These are phyloP conservation scores for Physella acuta DNA, from an alignment of 1,140 invertebrate genomes.

Conservation along the genomic window DNA sequence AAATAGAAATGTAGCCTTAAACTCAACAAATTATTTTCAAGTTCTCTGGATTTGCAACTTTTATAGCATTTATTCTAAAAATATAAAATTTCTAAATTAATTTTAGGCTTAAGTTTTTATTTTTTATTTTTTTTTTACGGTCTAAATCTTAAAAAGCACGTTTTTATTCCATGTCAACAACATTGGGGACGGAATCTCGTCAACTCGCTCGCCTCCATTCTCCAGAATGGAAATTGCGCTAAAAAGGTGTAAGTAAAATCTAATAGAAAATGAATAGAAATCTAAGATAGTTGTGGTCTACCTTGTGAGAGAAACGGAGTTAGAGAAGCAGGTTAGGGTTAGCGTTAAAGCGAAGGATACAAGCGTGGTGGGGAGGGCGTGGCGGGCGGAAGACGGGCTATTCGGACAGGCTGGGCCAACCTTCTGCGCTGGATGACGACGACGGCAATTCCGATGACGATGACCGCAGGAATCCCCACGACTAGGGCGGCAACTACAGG, in stretches of 20 bases:
- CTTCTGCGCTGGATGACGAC: constrained; percentile 31
- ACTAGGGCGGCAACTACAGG: constrained; percentile 34
- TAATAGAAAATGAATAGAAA: background rate
- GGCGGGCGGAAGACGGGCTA: background rate
- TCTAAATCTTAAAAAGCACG: too few species aligned
- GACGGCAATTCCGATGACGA: constrained; percentile 36
- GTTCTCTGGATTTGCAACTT: too few species aligned
- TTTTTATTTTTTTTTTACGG: too few species aligned
- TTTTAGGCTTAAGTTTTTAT: too few species aligned
- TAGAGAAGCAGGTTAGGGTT: background rate
- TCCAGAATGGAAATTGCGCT: background rate
- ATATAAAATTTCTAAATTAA: too few species aligned
- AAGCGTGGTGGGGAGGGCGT: background rate
- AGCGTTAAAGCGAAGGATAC: constrained; percentile 9
- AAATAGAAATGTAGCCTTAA: too few species aligned
- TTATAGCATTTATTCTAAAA: too few species aligned
- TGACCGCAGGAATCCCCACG: constrained; percentile 32
- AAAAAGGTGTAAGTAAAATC: background rate
- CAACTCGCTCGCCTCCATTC: too few species aligned
- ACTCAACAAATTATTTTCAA: too few species aligned
- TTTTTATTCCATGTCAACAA: too few species aligned
- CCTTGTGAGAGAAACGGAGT: background rate
- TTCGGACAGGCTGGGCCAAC: constrained; percentile 16
- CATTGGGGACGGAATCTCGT: background rate
- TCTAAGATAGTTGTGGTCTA: background rate